These are phyloP conservation scores for Equus przewalskii DNA, from an alignment of 2,113 vertebrate species.

Conservation along the genomic window DNA sequence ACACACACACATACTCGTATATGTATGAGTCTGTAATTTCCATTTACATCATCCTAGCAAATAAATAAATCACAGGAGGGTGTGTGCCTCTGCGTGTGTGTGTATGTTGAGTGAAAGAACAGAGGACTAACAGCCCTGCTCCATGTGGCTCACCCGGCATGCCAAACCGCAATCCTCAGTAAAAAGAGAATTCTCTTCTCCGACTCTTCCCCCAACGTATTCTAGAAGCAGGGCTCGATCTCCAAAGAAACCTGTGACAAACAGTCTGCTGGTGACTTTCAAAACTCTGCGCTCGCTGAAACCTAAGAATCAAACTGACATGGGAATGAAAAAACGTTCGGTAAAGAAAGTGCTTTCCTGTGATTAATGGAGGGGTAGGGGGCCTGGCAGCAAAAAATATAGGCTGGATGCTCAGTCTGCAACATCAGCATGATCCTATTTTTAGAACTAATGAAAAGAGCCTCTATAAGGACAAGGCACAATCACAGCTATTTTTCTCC, in stretches of 20 bases:
- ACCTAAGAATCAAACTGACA: not conserved
- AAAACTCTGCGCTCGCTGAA: not conserved
- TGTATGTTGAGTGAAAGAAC: not conserved
- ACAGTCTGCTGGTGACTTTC: not conserved
- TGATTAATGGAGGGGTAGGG: not conserved
- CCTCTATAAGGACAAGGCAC: slow-evolving; percentile 42
- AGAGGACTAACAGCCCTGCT: not conserved
- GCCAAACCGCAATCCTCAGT: not conserved
- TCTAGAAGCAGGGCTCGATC: not conserved
- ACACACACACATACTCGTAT: not conserved
- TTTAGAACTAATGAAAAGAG: slow-evolving; percentile 69
- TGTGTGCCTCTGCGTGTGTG: not conserved
- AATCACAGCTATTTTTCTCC: slow-evolving; percentile 48
- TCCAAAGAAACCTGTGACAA: slow-evolving; percentile 34
- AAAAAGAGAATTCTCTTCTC: slow-evolving; percentile 28
- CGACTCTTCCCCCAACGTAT: not conserved
- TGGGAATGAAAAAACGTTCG: not conserved
- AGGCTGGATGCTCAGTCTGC: slow-evolving; percentile 22
- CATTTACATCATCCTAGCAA: not conserved
- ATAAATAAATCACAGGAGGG: slow-evolving; percentile 44
- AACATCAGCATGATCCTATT: slow-evolving; percentile 61
- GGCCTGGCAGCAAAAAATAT: slow-evolving; percentile 14
- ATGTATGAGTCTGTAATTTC: not conserved
- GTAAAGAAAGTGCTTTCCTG: slow-evolving; percentile 21
- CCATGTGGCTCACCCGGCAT: not conserved